Evolutionary conservation across 2,888 invertebrate species (phyloP), one percentile per base, ranked within the genome.

Genomic region (Stictocephala bisonia): DNA sequence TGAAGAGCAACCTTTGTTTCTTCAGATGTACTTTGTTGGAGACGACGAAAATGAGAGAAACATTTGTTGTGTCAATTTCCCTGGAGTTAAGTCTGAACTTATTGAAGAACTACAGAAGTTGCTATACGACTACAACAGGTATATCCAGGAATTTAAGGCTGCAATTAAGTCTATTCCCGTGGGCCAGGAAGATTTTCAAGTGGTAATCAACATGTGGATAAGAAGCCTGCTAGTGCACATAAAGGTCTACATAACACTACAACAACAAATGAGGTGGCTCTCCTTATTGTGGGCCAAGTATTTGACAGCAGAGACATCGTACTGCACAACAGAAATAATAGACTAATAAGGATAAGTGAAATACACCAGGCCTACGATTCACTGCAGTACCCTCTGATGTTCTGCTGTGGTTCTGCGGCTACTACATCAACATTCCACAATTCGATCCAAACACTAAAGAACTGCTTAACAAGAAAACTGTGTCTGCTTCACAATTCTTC

Each of bases 271-370:
- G 35, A 31, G 11, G 35, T 31, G 6, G 35, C 35, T 31, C 7
- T 31, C 35, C 11, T 31, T 6, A 31, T 31, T 31, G 35, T 31
- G 6, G 35, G 35, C 35, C 35, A 31, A 11, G 35, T 31, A 11
- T n/a, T n/a, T n/a, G n/a, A n/a, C n/a, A 76, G 64, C 9, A 67
- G 26, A 71, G 48, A 76, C 58, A 77, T 82, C 26, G 71, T 78
- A 3, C 40, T 82, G 6, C 74, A 79, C 35, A 29, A 70, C n/a
- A 56, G 75, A 29, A 66, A 74, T 27, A 71, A 31, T 9, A 11
- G 11, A 31, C 35, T 31, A 31, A 44, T 44, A 15, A n/a, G 7
- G 31, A 72, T 74, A 4, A 60, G 31, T 29, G 27, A 15, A n/a
- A n/a, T n/a, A n/a, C n/a, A n/a, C n/a, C n/a, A n/a, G n/a, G 7